phyloP scores from a whole-genome alignment of 2,113 vertebrate genomes.

The Mobula birostris region DNA sequence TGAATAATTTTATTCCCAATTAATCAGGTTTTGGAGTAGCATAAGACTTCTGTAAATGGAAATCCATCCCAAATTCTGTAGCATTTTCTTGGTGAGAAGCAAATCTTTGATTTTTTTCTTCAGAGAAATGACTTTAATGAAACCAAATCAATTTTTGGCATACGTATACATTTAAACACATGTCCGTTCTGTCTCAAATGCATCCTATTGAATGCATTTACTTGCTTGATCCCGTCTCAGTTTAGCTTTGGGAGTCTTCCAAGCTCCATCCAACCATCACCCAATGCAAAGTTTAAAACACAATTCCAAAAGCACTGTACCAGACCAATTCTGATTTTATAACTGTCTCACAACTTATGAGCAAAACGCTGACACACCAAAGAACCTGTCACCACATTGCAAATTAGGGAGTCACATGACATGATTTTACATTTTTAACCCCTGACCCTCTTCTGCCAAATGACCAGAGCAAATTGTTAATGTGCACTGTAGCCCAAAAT shows the following conservation, averaged over 20 bases:
- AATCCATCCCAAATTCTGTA: background rate
- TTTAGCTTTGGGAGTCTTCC: background rate
- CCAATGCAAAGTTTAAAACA: too few species aligned
- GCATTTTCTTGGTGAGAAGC: too few species aligned
- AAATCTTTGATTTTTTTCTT: background rate
- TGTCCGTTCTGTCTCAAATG: background rate
- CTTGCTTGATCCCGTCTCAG: background rate
- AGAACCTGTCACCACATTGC: background rate
- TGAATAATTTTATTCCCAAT: background rate
- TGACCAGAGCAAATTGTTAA: constrained; percentile 9
- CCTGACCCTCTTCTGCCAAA: background rate
- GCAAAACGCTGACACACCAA: background rate
- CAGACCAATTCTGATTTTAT: too few species aligned
- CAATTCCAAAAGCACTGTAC: too few species aligned
- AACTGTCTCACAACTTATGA: background rate
- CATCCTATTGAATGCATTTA: background rate
- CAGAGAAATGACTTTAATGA: background rate
- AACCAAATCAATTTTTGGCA: background rate
- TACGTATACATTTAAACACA: background rate
- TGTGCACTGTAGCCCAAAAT: background rate
- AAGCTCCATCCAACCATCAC: background rate
- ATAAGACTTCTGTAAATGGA: background rate
- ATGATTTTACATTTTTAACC: background rate
- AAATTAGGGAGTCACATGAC: background rate
- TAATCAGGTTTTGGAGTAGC: background rate